Conservation (phyloP, 2,797 vertebrate species). For the Phaenicophaeus curvirostris region DNA sequence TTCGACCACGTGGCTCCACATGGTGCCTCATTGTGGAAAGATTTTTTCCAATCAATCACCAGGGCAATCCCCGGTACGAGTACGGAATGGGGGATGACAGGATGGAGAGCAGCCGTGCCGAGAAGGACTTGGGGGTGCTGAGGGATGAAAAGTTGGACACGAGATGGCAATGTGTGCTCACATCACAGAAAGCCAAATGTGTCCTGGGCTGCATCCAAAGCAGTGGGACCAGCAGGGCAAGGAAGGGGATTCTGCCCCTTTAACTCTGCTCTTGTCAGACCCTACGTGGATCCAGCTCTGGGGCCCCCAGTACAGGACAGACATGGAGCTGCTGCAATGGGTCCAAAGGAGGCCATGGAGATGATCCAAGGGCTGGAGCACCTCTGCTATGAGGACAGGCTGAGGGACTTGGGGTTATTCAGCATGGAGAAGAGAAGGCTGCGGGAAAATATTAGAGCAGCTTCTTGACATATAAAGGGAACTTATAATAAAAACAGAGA, state of each 20-base stretch:
- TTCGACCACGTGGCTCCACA: background rate
- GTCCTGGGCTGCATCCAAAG: too few species aligned
- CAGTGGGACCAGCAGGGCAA: too few species aligned
- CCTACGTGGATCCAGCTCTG: background rate
- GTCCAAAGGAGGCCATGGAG: background rate
- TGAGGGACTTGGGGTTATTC: too few species aligned
- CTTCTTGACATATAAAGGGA: background rate
- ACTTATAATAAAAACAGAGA: background rate
- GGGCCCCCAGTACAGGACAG: background rate
- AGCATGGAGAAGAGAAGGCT: background rate
- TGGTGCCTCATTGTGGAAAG: background rate
- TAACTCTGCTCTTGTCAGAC: background rate
- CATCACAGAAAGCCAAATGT: too few species aligned
- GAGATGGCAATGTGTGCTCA: too few species aligned
- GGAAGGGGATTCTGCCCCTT: too few species aligned
- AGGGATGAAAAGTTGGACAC: too few species aligned
- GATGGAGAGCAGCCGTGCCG: too few species aligned
- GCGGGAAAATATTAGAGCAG: background rate
- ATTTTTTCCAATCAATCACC: background rate
- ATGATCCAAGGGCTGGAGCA: background rate
- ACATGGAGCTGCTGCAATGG: background rate
- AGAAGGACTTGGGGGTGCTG: too few species aligned
- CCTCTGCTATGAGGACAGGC: background rate
- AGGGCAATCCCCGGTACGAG: background rate
- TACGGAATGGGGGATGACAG: too few species aligned